Evolutionary conservation across 2,797 vertebrate species (phyloP).

Genomic region (Hippoglossus hippoglossus): DNA sequence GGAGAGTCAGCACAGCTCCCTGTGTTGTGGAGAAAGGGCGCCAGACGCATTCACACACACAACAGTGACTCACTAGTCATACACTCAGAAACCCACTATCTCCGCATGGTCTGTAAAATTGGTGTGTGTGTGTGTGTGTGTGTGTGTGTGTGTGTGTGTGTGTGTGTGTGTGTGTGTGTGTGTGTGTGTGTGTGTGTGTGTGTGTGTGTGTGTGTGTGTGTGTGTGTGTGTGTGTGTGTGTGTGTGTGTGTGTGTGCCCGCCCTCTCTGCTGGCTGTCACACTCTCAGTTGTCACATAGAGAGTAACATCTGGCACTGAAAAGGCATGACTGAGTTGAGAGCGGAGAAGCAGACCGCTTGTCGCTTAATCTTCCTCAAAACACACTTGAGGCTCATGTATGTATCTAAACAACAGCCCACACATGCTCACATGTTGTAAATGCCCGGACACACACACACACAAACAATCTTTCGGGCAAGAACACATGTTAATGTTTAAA

Average conservation of each 20-base stretch:
- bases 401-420: constrained; percentile 50
- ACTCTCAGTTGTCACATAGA: constrained; percentile 38
- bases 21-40: constrained; percentile 67
- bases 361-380: constrained; percentile 46
- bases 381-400: constrained; percentile 28
- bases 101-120: constrained; percentile 39
- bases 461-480: constrained; percentile 28
- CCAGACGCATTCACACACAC: constrained; percentile 51
- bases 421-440: constrained; percentile 35
- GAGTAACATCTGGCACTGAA: constrained; percentile 38
- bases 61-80: constrained; percentile 42
- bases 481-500: constrained; percentile 72
- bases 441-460: constrained; percentile 33
- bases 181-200: neutral
- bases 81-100: constrained; percentile 28
- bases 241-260: neutral
- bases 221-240: neutral
- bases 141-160: neutral
- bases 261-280: constrained; percentile 14
- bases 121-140: neutral
- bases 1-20: constrained; percentile 60
- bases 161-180: neutral
- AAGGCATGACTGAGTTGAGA: constrained; percentile 16
- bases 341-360: constrained; percentile 18
- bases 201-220: neutral